Evolutionary conservation across 2,888 invertebrate genomes (phyloP), one percentile per base, ranked within the genome.

Genomic region (Psylliodes chrysocephalus): DNA sequence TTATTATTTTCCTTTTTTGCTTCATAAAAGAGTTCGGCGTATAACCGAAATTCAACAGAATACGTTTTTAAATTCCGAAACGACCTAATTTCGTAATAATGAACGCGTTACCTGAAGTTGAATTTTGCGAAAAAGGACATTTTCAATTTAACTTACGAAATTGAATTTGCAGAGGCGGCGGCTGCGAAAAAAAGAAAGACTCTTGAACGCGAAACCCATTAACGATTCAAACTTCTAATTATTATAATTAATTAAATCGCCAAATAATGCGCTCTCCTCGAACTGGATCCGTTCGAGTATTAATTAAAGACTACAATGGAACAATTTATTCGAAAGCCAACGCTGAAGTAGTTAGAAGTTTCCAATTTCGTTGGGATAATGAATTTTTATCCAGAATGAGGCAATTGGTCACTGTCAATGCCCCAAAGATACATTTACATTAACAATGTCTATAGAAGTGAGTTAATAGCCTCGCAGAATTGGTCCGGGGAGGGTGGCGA

Each of bases 381-480:
- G 77, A 78, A 78, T 78, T 79, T 79, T 79, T 78, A 71, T 71
- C 72, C 69, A 67, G 73, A 78, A 78, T 76, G 76, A 75, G 76
- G 74, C 78, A 78, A 78, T 78, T 78, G 77, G 76, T 77, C 77
- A 79, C 77, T 78, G 79, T 79, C 78, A 79, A 78, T 79, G 76
- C 77, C 77, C 78, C 72, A 77, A 79, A 79, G 79, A 78, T 78
- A 78, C 78, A 78, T 78, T 79, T 76, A 75, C 77, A 78, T 79
- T 78, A 78, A 78, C 77, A 76, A 76, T 76, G 77, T 79, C 78
- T 77, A 77, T 78, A 75, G 75, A 76, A 75, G 70, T 60, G 75
- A 77, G 77, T 78, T 77, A 78, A 78, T 77, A 75, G 78, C 73
- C 64, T 72, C 70, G 52, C 70, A 64, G 65, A 63, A 67, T 67